phyloP scores from a whole-genome alignment of 2,113 vertebrate genomes.

The Trogon melanurus region DNA sequence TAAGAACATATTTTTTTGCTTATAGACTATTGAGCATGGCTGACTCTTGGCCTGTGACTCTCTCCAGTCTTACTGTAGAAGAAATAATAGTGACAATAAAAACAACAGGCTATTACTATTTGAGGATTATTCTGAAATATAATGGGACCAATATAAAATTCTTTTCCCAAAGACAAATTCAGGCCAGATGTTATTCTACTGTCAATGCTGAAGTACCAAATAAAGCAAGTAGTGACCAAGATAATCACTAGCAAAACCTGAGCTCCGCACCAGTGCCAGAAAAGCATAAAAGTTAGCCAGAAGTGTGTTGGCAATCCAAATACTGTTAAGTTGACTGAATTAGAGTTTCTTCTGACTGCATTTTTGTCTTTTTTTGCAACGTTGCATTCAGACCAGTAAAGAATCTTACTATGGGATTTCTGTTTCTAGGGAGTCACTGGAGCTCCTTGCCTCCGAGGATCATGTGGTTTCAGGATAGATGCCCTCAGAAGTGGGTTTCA shows the following conservation, averaged over 20 bases:
- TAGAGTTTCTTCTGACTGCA: neutral
- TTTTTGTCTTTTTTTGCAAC: neutral
- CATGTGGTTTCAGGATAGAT: neutral
- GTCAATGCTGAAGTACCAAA: neutral
- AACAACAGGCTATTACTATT: neutral
- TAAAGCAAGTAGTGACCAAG: neutral
- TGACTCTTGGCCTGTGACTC: neutral
- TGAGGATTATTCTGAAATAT: neutral
- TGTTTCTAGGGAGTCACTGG: neutral
- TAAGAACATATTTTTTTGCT: neutral
- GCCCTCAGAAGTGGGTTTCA: neutral
- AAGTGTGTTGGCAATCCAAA: neutral
- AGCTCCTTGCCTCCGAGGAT: neutral
- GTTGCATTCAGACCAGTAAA: neutral
- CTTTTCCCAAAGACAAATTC: neutral
- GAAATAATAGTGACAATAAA: neutral
- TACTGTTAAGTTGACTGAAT: neutral
- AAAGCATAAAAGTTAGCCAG: neutral
- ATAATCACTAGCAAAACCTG: neutral
- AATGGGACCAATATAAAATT: neutral
- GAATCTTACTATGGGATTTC: neutral
- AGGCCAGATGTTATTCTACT: neutral
- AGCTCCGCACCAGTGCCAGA: neutral
- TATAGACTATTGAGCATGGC: neutral
- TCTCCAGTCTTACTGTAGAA: neutral